Evolutionary conservation across 2,888 invertebrate species (phyloP), one percentile per base, ranked within the genome.

Genomic region (Drosophila neotestacea): DNA sequence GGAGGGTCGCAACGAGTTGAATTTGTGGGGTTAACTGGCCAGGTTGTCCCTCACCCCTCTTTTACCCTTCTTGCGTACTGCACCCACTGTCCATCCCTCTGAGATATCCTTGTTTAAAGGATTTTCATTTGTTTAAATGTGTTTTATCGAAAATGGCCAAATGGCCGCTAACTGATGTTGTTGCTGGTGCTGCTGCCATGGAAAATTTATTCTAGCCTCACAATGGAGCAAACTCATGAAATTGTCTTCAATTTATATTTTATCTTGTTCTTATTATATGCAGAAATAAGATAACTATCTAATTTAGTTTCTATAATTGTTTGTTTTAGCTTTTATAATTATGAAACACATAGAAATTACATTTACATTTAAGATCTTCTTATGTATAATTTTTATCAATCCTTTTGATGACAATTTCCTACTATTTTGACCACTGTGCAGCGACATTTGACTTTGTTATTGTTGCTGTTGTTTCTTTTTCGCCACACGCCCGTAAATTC

Each of bases 101-200:
- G 65, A 52, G 79, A 68, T 88, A 77, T 87, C 85, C 89, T 77
- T 77, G 85, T 82, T 89, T 82, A 87, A 89, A 89, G 83, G 88
- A 83, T 87, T 87, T 87, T 87, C 87, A 87, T 89, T 85, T 87
- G 89, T 82, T 87, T 86, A 87, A 86, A 86, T 86, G 88, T 85
- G 78, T 72, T 89, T 89, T 87, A 87, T 89, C 88, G 89, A 87
- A 85, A 89, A 81, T 82, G 82, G 74, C 77, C 85, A 77, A 86
- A 84, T 66, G 82, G 74, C 66, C 44, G 74, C 75, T 62, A 65
- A 56, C 50, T 22, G 46, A 11, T 27, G 27, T 44, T 30, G 27
- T n/a, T 44, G 16, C n/a, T 51, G 27, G 9, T 38, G 9, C n/a
- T 27, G 7, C 51, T 36, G 38, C 5, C 50, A 38, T 66, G 27